Conservation (phyloP, 2,888 invertebrate species). For the Apamea crenata region DNA sequence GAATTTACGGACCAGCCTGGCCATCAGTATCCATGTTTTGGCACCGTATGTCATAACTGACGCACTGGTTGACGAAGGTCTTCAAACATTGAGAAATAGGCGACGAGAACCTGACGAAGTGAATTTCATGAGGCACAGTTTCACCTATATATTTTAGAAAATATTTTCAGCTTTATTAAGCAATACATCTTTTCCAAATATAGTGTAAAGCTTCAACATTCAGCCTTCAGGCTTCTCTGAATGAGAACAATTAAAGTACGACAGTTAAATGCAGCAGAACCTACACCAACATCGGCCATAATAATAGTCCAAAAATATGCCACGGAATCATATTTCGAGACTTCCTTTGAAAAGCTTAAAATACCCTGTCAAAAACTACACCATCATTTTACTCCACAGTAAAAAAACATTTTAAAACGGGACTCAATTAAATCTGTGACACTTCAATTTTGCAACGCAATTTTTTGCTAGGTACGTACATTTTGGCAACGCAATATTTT, state of each 20-base stretch:
- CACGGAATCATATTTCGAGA: not conserved
- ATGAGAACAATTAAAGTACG: not conserved
- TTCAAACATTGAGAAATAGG: not conserved
- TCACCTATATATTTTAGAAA: not conserved
- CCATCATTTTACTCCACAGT: slow-evolving; percentile 27
- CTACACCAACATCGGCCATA: not conserved
- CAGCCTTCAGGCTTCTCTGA: not conserved
- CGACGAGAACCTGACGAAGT: not conserved
- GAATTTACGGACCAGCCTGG: too few relatives aligned
- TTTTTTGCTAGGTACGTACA: slow-evolving; percentile 47
- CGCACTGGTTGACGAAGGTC: not conserved
- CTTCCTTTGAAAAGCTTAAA: not conserved
- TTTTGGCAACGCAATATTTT: slow-evolving; percentile 52
- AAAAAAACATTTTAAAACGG: slow-evolving; percentile 41
- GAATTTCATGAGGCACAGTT: too few relatives aligned
- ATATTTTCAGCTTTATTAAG: not conserved
- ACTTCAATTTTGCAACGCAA: slow-evolving; percentile 60
- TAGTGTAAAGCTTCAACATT: not conserved
- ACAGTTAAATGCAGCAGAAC: not conserved
- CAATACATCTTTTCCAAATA: not conserved
- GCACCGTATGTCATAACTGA: not conserved
- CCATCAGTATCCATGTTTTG: not conserved
- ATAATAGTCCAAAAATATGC: not conserved
- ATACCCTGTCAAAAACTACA: slow-evolving; percentile 4
- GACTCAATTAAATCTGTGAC: slow-evolving; percentile 62